Percentiles rank a stretch among this genome's conserved stretches.
Evolutionary conservation across 1,140 invertebrate genomes (phyloP).

Genomic region (Trachelipus rathkii): DNA sequence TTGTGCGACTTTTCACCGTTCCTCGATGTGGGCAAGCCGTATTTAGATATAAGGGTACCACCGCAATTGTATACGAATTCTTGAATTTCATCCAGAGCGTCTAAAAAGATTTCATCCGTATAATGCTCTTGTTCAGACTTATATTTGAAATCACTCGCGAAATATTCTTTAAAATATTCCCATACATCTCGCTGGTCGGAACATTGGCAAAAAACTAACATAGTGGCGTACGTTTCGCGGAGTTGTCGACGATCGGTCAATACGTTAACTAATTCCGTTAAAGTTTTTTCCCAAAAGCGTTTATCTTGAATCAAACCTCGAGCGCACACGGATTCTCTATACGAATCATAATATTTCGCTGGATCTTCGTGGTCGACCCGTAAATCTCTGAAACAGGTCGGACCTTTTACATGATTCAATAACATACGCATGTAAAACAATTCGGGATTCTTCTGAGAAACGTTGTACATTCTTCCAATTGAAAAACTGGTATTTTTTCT

Average conservation of each 20-base stretch:
- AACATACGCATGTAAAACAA: not conserved
- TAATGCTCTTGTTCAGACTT: not conserved
- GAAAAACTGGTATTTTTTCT: too few species aligned
- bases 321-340: not conserved
- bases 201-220: not conserved
- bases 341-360: not conserved
- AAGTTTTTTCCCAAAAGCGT: not conserved
- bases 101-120: not conserved
- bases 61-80: not conserved
- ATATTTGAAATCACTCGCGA: not conserved
- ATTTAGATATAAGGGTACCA: not conserved
- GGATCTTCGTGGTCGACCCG: not conserved
- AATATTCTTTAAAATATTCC: constrained; percentile 2
- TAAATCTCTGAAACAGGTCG: not conserved
- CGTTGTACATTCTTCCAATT: too few species aligned
- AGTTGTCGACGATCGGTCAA: not conserved
- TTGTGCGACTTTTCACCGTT: not conserved
- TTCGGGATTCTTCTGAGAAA: not conserved
- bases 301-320: not conserved
- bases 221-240: not conserved
- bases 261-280: not conserved
- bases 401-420: not conserved
- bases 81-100: not conserved
- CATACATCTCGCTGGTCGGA: not conserved
- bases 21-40: not conserved